A percentile compares a stretch with the other conserved stretches of the same genome.
These are phyloP conservation scores for Castor canadensis DNA, from an alignment of 2,113 vertebrate genomes.

Conservation along the genomic window DNA sequence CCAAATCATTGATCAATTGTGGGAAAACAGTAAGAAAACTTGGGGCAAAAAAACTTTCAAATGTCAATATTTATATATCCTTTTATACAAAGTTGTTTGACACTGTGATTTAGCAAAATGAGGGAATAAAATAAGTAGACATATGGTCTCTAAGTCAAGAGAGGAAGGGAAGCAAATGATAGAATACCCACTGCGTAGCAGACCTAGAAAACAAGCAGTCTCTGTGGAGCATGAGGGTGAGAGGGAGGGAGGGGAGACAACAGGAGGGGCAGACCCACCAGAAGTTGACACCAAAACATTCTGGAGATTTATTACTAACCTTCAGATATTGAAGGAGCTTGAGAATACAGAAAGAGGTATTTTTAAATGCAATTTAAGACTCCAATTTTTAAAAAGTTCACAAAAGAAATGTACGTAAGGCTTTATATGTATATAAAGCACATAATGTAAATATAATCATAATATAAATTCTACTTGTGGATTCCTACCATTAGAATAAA, in stretches of 20 bases:
- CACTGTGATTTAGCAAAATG: not conserved
- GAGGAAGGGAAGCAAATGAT: not conserved
- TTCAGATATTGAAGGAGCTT: not conserved
- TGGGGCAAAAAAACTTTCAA: not conserved
- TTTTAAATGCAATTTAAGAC: not conserved
- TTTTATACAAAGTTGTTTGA: not conserved
- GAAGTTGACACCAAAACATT: not conserved
- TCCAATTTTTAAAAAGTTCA: not conserved
- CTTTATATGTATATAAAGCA: too few relatives aligned
- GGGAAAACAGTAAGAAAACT: not conserved
- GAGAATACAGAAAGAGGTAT: not conserved
- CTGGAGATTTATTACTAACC: fast-evolving
- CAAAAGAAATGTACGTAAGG: not conserved
- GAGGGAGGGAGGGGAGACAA: fast-evolving
- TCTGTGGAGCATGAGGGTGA: fast-evolving
- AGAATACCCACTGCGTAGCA: not conserved
- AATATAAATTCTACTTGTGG: conserved; percentile 2
- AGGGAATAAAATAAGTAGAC: not conserved
- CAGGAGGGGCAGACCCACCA: not conserved
- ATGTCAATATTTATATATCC: not conserved
- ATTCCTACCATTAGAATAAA: not conserved
- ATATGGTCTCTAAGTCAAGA: not conserved
- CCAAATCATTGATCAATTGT: not conserved
- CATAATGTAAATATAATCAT: too few relatives aligned
- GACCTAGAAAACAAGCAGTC: fast-evolving